Evolutionary conservation across 2,888 invertebrate genomes (phyloP), one percentile per base, ranked within the genome.

Genomic region (Agapostemon virescens): DNA sequence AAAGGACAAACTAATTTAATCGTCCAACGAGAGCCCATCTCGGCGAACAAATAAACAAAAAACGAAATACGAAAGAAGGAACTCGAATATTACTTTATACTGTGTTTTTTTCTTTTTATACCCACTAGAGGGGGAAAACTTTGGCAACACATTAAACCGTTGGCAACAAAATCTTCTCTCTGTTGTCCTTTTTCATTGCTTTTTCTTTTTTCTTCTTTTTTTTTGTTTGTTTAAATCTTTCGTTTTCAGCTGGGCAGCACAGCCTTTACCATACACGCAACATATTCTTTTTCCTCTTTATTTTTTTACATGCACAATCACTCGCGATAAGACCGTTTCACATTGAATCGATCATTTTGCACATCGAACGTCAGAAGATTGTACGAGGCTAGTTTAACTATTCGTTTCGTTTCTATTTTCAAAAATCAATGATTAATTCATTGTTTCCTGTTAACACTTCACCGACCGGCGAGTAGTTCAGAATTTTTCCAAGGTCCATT

Each of bases 111-210:
- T n/a, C n/a, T n/a, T n/a, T n/a, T 82, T 85, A 80, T 83, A 88
- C 87, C 88, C 88, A 82, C 73, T 88, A 89, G 85, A 26, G 45
- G 73, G 84, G 84, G 86, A 89, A 36, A 88, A 90, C 91, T 91
- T 91, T 91, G 91, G 91, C 91, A 91, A 91, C 90, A 88, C 87
- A 88, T 89, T 89, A 89, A 89, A 89, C 84, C 84, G 87, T 90
- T 90, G 90, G 90, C 90, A 91, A 90, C 90, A 89, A 89, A 88
- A 90, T 87, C 86, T 87, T 89, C 87, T 76, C 72, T 70, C 83
- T 72, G 1, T 42, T 64, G 33, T 64, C n/a, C 63, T 77, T 23
- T 26, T 64, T 45, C 55, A 61, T 61, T 33, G 20, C 61, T 61
- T 61, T 64, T n/a, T 61, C n/a, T n/a, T n/a, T n/a, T n/a, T n/a